Conservation (phyloP, 2,888 invertebrate species). For the Ophraella communa region DNA sequence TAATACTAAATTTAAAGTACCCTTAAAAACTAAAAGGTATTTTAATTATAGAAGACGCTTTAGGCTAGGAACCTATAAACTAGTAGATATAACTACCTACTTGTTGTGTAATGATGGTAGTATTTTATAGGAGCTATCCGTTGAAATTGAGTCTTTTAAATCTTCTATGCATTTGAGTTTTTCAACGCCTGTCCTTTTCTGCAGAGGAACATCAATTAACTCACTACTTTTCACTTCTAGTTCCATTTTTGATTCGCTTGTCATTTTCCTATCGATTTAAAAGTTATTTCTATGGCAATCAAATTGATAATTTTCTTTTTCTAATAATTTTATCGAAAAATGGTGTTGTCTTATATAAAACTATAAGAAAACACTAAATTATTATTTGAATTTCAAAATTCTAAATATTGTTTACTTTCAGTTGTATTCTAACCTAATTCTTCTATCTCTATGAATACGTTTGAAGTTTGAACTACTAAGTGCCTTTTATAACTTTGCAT, state of each 20-base stretch:
- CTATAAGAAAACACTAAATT: background rate
- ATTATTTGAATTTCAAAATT: background rate
- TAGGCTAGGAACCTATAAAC: no score
- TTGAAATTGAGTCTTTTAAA: constrained; percentile 40
- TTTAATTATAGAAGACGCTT: no score
- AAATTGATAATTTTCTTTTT: background rate
- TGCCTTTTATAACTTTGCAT: background rate
- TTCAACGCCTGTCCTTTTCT: constrained; percentile 26
- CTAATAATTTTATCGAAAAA: background rate
- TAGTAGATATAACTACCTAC: constrained; percentile 43
- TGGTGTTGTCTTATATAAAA: background rate
- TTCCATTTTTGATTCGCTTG: background rate
- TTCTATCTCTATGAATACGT: background rate
- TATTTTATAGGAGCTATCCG: constrained; percentile 55
- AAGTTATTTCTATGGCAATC: background rate
- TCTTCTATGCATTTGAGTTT: constrained; percentile 45
- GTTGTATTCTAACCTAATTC: background rate
- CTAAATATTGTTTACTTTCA: background rate
- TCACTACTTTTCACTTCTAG: background rate
- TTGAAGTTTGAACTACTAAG: background rate
- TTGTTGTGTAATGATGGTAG: constrained; percentile 56
- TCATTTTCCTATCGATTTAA: background rate
- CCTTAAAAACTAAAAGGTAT: no score
- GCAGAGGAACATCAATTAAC: background rate
- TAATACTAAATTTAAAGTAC: no score